Evolutionary conservation across 2,888 invertebrate species (phyloP), one percentile per base, ranked within the genome.

Genomic region (Tinea trinotella): DNA sequence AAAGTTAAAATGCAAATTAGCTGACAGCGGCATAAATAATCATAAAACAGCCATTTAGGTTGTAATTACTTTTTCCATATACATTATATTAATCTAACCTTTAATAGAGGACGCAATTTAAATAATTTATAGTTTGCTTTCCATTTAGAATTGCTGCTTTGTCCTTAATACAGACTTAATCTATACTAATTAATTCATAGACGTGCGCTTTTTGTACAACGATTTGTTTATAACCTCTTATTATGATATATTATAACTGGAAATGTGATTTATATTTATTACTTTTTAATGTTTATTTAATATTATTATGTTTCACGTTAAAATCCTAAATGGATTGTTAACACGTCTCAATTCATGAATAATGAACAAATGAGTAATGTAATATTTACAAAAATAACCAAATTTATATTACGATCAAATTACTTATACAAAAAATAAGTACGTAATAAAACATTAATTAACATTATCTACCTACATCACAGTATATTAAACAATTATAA

Each of bases 71-170:
- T 50, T 49, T 30, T 30, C 50, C 15, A 22, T 30, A 30, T 24
- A 30, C 35, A 19, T 36, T 17, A 36, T 36, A 53, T 53, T 53
- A 19, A 53, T 36, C 18, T 53, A 36, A 53, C 36, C 18, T 19
- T 35, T 22, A 53, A 53, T 53, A 36, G 19, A 53, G 35, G 36
- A 53, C 18, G 36, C 53, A 53, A 35, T 36, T 53, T 53, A 53
- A 53, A 53, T 53, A 53, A 53, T 46, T 46, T 46, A 46, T 50
- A 22, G 50, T 9, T 6, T 9, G 19, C 30, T 50, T 50, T 50
- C 22, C 50, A 20, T 48, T 50, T 50, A 10, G 15, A 22, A 50
- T 22, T 50, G 24, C 50, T 19, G 12, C 15, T 50, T 50, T 50
- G 24, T 46, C 46, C 46, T 46, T 46, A 46, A 19, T 46, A 46